Evolutionary conservation across 2,113 vertebrate species (phyloP).

Genomic region (Acrocephalus arundinaceus): DNA sequence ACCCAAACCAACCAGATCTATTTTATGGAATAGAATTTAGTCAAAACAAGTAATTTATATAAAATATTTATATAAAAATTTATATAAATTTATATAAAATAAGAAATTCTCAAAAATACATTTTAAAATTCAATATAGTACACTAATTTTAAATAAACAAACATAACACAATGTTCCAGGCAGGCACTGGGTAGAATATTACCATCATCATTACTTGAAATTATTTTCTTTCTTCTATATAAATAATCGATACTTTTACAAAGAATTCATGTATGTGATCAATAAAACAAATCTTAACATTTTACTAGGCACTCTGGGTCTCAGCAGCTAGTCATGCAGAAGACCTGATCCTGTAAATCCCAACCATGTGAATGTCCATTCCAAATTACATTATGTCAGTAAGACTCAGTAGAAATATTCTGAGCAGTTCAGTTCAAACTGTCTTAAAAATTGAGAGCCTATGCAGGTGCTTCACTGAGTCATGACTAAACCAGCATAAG

Average conservation of each 20-base stretch:
- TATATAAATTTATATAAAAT: background rate
- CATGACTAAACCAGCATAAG: background rate
- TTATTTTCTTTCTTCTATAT: background rate
- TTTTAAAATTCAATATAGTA: background rate
- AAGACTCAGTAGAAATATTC: background rate
- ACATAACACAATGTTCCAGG: background rate
- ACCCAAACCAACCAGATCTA: background rate
- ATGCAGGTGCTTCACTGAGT: background rate
- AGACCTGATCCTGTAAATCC: slow-evolving; percentile 30
- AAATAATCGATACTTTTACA: background rate
- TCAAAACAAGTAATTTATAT: background rate
- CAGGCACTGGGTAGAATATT: background rate
- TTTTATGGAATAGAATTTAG: background rate
- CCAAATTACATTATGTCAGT: background rate
- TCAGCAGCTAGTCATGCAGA: slow-evolving; percentile 22
- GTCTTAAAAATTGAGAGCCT: background rate
- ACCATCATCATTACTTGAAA: background rate
- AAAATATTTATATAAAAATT: background rate
- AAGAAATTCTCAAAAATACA: background rate
- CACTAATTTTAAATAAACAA: background rate
- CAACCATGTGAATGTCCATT: background rate
- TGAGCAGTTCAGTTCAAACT: background rate
- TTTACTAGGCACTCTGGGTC: background rate
- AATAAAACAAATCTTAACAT: background rate
- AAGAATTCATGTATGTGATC: background rate